These are phyloP conservation scores for Tethea ocularis DNA, from an alignment of 2,888 invertebrate species.

Conservation along the genomic window DNA sequence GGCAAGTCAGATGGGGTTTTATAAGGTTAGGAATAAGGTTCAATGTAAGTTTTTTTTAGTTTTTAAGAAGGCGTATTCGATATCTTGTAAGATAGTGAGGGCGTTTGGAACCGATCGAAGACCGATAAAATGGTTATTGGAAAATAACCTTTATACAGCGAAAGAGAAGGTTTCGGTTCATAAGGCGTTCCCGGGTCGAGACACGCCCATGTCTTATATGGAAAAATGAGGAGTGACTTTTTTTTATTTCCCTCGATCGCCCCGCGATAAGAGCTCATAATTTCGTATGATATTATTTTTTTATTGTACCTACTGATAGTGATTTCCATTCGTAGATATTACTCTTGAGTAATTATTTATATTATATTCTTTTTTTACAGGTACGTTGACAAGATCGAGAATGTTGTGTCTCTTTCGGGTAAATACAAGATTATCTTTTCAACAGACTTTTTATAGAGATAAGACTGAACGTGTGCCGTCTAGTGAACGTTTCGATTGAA, in stretches of 20 bases:
- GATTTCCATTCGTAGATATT: constrained; percentile 29
- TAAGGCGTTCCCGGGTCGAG: constrained; percentile 66
- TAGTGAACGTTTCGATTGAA: background rate
- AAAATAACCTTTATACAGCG: constrained; percentile 76
- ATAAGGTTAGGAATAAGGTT: constrained; percentile 47
- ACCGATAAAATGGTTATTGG: constrained; percentile 74
- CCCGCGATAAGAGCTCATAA: constrained; percentile 52
- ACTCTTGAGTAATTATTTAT: constrained; percentile 28
- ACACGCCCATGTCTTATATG: constrained; percentile 80
- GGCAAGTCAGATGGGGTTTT: constrained; percentile 52
- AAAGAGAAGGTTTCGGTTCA: constrained; percentile 62
- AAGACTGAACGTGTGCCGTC: background rate
- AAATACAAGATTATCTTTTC: constrained; percentile 43
- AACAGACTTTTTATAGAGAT: constrained; percentile 18
- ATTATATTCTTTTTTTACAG: constrained; percentile 52
- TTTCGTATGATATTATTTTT: constrained; percentile 46
- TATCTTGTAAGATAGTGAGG: constrained; percentile 83
- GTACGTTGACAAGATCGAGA: constrained; percentile 57
- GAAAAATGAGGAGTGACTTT: constrained; percentile 70
- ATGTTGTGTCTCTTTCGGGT: constrained; percentile 72
- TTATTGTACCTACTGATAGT: constrained; percentile 46
- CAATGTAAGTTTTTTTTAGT: constrained; percentile 41
- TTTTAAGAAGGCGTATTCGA: constrained; percentile 82
- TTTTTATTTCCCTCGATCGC: constrained; percentile 64
- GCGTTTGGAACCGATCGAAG: constrained; percentile 81